A percentile compares a stretch with the other conserved stretches of the same genome.
Evolutionary conservation across 2,797 vertebrate genomes (phyloP).

Genomic region (Anisognathus igniventris): DNA sequence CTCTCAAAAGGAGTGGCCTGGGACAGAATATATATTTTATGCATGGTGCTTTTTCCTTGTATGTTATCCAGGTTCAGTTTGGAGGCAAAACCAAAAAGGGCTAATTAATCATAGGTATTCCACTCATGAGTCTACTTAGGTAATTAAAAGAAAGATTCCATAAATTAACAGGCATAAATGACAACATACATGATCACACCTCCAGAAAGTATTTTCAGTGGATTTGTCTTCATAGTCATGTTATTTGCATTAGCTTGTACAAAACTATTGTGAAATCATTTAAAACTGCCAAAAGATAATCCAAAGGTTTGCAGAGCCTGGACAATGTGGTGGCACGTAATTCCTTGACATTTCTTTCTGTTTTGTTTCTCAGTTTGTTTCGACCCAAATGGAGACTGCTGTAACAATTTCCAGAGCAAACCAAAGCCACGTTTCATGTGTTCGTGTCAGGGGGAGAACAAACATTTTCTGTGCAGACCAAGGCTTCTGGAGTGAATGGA

Average conservation of each 20-base stretch:
- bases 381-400: constrained; percentile 46
- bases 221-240: background rate
- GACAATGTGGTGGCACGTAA: background rate
- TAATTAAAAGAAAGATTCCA: background rate
- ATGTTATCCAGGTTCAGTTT: background rate
- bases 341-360: background rate
- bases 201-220: background rate
- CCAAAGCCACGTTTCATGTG: constrained; percentile 30
- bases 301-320: background rate
- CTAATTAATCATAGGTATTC: background rate
- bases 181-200: background rate
- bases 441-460: constrained; percentile 69
- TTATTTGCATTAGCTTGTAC: background rate
- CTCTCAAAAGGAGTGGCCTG: background rate
- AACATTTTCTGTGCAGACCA: constrained; percentile 72
- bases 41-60: background rate
- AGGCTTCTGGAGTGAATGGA: constrained; percentile 80
- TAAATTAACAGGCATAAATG: background rate
- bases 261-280: background rate
- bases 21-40: background rate
- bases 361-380: constrained; percentile 54
- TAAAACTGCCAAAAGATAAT: background rate
- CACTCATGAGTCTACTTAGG: background rate
- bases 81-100: background rate
- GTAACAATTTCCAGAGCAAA: constrained; percentile 29